Conservation (phyloP, 1,140 invertebrate species). For the Hylaeus volcanicus region DNA sequence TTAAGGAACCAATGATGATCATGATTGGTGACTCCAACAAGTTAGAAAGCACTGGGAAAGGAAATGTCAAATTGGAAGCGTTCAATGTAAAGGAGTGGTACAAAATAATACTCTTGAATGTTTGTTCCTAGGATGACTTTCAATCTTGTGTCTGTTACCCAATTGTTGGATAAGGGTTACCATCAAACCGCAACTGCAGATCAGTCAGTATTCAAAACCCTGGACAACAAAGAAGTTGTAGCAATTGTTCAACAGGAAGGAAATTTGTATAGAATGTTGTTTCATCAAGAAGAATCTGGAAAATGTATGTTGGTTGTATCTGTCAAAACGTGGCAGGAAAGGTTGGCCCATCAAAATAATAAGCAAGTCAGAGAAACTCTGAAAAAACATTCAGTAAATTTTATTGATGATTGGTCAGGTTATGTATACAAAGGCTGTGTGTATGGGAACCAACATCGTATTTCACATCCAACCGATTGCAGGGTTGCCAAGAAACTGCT, state of each 20-base stretch:
- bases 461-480: slow-evolving; percentile 34
- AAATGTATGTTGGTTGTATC: slow-evolving; percentile 49
- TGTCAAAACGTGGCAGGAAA: slow-evolving; percentile 64
- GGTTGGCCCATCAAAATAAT: slow-evolving; percentile 65
- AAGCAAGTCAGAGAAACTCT: slow-evolving; percentile 45
- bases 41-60: slow-evolving; percentile 46
- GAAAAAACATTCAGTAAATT: slow-evolving; percentile 40
- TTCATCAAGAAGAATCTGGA: slow-evolving; percentile 45
- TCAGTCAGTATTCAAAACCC: slow-evolving; percentile 36
- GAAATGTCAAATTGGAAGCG: slow-evolving; percentile 51
- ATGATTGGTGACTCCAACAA: slow-evolving; percentile 52
- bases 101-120: slow-evolving; percentile 52
- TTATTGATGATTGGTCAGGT: slow-evolving; percentile 52
- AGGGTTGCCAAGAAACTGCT: slow-evolving; percentile 47
- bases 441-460: slow-evolving; percentile 58
- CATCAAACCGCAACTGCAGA: slow-evolving; percentile 39
- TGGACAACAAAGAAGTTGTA: slow-evolving; percentile 40
- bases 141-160: slow-evolving; percentile 62
- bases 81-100: slow-evolving; percentile 57
- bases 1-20: slow-evolving; percentile 42
- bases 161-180: slow-evolving; percentile 58
- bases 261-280: slow-evolving; percentile 62
- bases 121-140: slow-evolving; percentile 59
- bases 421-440: slow-evolving; percentile 60
- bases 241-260: slow-evolving; percentile 39